Base-by-base conservation (phyloP, 2,113 vertebrate genomes). In the Podarcis cretensis region DNA sequence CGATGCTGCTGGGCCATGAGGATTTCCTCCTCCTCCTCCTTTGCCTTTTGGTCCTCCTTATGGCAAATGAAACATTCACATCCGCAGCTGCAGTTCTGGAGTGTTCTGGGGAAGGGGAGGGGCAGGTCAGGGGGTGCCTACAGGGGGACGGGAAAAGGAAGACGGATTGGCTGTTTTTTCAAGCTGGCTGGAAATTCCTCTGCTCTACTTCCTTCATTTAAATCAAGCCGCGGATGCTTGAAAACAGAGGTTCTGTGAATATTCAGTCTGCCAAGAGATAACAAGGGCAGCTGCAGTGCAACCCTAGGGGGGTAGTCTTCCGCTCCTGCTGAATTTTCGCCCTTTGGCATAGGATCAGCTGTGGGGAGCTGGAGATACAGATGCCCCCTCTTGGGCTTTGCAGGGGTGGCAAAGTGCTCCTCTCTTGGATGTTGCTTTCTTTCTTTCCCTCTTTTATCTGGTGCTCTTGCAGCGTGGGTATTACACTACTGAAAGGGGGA, bases 221-320 rank as follows among this genome's bases (percentile, higher is more conserved):
- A 25, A 25, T 48, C 5, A 0, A 4, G 21, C 27, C 2, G 0
- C 30, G 43, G 63, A 66, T 1, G 21, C 68, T 5, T 4, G 20
- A 25, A 54, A 69, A 71, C 86, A 82, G 69, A 57, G 43, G 71
- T 54, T 57, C 84, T 81, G 30, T 82, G 69, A 23, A 37, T 76
- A 66, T 81, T 57, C 79, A 82, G 59, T 75, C 89, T 69, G 71
- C 57, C 69, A 86, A 57, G 69, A 75, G 40, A 82, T 89, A 89
- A 81, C 59, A 84, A 86, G 78, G 77, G 89, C 69, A 86, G 69
- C 83, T 76, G 57, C 43, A 81, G 78, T 23, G 71, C n/a, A 86
- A 59, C 30, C n/a, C n/a, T 30, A 69, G 43, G 73, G 73, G 43
- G 74, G 43, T 35, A 30, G 9, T 16, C 69, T 37, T 68, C 54